Conservation (phyloP, 2,888 invertebrate genomes). For the Ceramica pisi region DNA sequence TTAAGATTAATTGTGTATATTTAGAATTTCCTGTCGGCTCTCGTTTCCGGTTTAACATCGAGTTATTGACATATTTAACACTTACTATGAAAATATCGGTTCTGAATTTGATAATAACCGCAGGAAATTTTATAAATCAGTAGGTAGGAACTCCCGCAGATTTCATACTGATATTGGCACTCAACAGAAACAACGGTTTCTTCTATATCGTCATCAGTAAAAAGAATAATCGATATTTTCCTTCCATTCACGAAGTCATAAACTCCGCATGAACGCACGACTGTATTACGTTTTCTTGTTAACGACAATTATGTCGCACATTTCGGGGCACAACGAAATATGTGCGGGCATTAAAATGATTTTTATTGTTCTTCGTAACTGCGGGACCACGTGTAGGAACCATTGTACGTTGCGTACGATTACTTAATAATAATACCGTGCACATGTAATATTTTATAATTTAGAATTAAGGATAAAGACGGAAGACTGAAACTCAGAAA, state of each 20-base stretch:
- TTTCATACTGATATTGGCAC: conserved; percentile 14
- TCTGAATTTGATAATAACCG: no score
- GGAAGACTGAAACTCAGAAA: no score
- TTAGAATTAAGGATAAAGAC: conserved; percentile 69
- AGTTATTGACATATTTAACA: conserved; percentile 37
- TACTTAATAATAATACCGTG: conserved; percentile 64
- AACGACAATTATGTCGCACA: conserved; percentile 71
- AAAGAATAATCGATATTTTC: conserved; percentile 39
- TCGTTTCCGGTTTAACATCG: conserved; percentile 41
- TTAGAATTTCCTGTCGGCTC: conserved; percentile 48
- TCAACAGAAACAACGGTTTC: conserved; percentile 24
- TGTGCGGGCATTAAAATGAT: conserved; percentile 72
- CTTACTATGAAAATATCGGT: background rate
- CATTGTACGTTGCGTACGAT: conserved; percentile 46
- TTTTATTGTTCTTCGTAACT: conserved; percentile 77
- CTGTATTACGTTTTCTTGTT: conserved; percentile 71
- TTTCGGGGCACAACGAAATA: conserved; percentile 71
- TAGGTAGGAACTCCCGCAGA: background rate
- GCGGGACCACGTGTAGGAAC: conserved; percentile 67
- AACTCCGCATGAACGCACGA: conserved; percentile 62
- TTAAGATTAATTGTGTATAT: conserved; percentile 47
- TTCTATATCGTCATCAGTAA: conserved; percentile 1
- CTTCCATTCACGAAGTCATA: conserved; percentile 48
- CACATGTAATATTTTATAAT: conserved; percentile 82
- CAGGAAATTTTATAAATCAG: no score